Base-by-base conservation (phyloP, 2,113 vertebrate genomes). In the Atractosteus spatula region DNA sequence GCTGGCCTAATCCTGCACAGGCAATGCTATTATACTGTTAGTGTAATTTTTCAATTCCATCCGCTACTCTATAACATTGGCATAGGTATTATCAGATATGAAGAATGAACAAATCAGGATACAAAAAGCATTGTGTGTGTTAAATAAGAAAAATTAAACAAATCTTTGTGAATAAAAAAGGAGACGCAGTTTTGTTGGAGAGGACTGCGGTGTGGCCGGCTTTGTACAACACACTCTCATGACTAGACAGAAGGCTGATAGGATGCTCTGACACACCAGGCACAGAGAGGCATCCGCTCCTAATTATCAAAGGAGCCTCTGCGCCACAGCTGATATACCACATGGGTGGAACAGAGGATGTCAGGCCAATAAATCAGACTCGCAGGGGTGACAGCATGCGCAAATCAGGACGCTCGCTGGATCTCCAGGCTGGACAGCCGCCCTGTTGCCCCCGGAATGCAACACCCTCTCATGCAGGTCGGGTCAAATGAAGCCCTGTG, bases 341-440 rank as follows among this genome's bases (percentile, higher is more conserved):
- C 86, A 87, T 78, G 77, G 88, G 87, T 89, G 81, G 83, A 55
- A 77, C 75, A 80, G 86, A 87, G 87, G 88, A 88, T 92, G 87
- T 91, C 87, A 84, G 78, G 55, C 74, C 83, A 78, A 91, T 91
- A 90, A 92, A 91, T 91, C 89, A 92, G 89, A 84, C 83, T 80
- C 80, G 29, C 85, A 78, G 83, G 87, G 86, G 87, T 91, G 89
- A 89, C 89, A 89, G 85, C 82, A 41, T 79, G 86, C 82, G 84
- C 89, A 91, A 90, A 86, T 86, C 86, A 82, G 84, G 84, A 92
- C 91, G 90, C 90, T 88, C 84, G 83, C 85, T 86, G 84, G 84
- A 82, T 88, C 81, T 67, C 77, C 78, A 51, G 80, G 76, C 79
- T 83, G 79, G 84, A 80, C 77, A 80, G 80, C 81, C 77, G 84